These are phyloP conservation scores for Rhombomys opimus DNA, from an alignment of 2,113 vertebrate species.

Conservation along the genomic window DNA sequence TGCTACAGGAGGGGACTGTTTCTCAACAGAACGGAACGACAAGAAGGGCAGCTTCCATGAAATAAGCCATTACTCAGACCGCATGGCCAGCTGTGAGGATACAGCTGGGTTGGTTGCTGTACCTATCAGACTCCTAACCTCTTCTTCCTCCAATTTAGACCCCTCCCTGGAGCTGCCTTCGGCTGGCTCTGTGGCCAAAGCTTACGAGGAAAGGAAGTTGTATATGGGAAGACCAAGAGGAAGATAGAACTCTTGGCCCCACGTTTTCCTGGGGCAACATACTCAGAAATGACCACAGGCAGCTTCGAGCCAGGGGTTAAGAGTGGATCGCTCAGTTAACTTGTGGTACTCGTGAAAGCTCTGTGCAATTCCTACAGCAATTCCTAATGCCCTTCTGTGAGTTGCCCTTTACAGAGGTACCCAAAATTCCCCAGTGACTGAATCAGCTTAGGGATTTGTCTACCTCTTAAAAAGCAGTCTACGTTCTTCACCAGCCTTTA, in stretches of 20 bases:
- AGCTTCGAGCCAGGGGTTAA: not conserved
- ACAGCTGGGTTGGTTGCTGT: slow-evolving; percentile 28
- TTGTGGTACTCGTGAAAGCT: not conserved
- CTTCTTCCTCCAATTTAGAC: slow-evolving; percentile 41
- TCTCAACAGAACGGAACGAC: not conserved
- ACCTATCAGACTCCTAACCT: not conserved
- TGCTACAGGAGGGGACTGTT: slow-evolving; percentile 54
- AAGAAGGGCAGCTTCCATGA: not conserved
- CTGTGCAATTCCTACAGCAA: not conserved
- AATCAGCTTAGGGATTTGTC: not conserved
- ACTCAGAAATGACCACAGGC: not conserved
- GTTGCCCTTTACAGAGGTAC: not conserved
- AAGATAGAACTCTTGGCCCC: not conserved
- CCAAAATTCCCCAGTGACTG: too few relatives aligned
- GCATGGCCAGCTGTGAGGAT: slow-evolving; percentile 49
- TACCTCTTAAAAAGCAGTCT: not conserved
- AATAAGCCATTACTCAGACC: slow-evolving; percentile 37
- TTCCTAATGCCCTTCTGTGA: not conserved
- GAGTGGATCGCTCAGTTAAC: not conserved
- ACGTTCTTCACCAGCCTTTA: not conserved
- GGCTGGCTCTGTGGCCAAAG: not conserved
- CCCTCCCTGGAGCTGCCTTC: slow-evolving; percentile 4
- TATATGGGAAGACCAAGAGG: not conserved
- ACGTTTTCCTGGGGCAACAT: not conserved
- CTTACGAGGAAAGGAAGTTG: slow-evolving; percentile 2